These are phyloP conservation scores for Drosophila mayaguana DNA, from an alignment of 2,888 invertebrate genomes.

Conservation along the genomic window DNA sequence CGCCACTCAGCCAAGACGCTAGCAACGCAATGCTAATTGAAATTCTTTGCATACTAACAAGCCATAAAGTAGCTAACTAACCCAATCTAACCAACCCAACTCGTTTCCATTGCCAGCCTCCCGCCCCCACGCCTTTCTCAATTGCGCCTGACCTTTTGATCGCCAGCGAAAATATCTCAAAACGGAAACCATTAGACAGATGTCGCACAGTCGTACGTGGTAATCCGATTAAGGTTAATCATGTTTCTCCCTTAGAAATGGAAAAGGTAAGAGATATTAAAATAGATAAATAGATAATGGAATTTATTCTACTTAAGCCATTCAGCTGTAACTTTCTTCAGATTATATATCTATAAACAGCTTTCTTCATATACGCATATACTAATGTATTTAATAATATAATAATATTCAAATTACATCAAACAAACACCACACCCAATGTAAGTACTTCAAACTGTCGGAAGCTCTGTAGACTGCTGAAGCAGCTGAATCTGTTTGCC, in stretches of 20 bases:
- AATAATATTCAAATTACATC: not conserved
- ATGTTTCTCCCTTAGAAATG: not conserved
- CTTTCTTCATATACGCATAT: not conserved
- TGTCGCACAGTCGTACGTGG: slow-evolving; percentile 11
- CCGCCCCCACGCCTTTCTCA: not conserved
- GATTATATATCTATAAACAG: not conserved
- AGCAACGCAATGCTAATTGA: slow-evolving; percentile 33
- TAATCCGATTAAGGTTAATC: slow-evolving; percentile 8
- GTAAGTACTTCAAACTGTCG: slow-evolving; percentile 38
- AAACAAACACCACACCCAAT: slow-evolving; percentile 2
- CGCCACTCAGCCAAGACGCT: slow-evolving; percentile 17
- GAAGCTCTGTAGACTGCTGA: slow-evolving; percentile 36
- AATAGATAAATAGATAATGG: too few species aligned
- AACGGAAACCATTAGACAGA: slow-evolving; percentile 19
- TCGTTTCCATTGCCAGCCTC: slow-evolving; percentile 48
- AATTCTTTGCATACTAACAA: slow-evolving; percentile 76
- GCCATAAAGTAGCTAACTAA: slow-evolving; percentile 41
- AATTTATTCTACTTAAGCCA: not conserved
- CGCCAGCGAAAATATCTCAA: slow-evolving; percentile 15
- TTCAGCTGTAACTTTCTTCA: not conserved
- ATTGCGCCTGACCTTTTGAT: slow-evolving; percentile 61
- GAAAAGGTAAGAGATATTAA: not conserved
- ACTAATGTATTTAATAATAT: too few species aligned
- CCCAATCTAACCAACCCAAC: slow-evolving; percentile 46
- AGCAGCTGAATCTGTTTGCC: slow-evolving; percentile 29